Percentiles rank a stretch among this genome's conserved stretches.
Evolutionary conservation across 2,113 vertebrate genomes (phyloP).

Genomic region (Hirundichthys speculiger): DNA sequence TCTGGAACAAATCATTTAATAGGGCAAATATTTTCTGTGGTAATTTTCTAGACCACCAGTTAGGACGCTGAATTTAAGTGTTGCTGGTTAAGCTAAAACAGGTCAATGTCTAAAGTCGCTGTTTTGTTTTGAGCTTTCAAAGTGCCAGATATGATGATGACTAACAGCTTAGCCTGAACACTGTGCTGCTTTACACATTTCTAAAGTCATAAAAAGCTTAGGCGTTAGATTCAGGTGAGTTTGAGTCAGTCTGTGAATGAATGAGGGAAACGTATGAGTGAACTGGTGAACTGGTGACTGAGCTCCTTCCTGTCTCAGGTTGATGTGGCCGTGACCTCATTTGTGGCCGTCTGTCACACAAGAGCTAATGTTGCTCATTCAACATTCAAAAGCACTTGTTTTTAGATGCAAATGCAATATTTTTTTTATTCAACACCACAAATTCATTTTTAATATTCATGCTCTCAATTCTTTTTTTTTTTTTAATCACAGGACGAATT

Average conservation of each 20-base stretch:
- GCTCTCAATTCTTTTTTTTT: slow-evolving; percentile 6
- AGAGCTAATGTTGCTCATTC: slow-evolving; percentile 1
- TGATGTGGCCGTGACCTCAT: neutral
- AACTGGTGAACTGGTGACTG: slow-evolving; percentile 9
- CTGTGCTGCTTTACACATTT: neutral
- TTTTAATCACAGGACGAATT: no score
- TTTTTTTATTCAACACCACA: slow-evolving; percentile 47
- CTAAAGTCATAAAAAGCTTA: neutral
- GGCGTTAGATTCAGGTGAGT: neutral
- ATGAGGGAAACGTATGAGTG: slow-evolving; percentile 12
- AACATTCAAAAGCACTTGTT: no score
- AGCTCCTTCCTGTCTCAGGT: neutral
- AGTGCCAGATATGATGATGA: no score
- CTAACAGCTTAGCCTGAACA: no score
- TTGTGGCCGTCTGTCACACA: neutral
- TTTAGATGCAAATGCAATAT: no score
- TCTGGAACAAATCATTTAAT: no score
- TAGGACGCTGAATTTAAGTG: no score
- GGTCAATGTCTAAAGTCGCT: no score
- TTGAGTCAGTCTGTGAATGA: slow-evolving; percentile 26
- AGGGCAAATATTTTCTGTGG: no score
- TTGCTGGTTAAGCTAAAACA: no score
- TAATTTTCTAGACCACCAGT: no score
- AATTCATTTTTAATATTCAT: slow-evolving; percentile 8
- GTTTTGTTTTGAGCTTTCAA: no score